Evolutionary conservation across 1,140 invertebrate genomes (phyloP).

Genomic region (Globodera ellingtonae): DNA sequence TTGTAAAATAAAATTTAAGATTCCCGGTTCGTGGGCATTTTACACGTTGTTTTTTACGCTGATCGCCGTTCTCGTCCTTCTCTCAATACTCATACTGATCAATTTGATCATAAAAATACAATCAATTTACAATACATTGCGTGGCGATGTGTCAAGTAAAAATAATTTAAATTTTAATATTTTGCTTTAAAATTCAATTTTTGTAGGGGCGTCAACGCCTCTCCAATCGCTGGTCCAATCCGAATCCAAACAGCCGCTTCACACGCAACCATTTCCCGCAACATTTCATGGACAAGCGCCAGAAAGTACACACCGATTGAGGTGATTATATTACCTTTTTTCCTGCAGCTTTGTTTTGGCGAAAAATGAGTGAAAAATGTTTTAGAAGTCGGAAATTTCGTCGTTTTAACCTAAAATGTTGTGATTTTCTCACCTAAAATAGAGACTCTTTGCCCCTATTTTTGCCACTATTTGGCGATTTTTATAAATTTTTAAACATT

Average conservation of each 20-base stretch:
- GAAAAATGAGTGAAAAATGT: too few relatives aligned
- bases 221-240: conserved; percentile 16
- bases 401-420: too few relatives aligned
- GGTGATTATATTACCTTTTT: neutral
- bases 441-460: neutral
- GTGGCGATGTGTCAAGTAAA: conserved; percentile 33
- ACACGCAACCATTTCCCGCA: neutral
- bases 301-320: neutral
- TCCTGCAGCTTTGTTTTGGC: too few relatives aligned
- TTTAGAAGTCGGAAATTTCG: too few relatives aligned
- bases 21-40: conserved; percentile 60
- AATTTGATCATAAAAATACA: conserved; percentile 56
- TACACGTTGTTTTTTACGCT: conserved; percentile 61
- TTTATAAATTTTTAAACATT: neutral
- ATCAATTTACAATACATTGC: conserved; percentile 49
- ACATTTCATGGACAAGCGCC: neutral
- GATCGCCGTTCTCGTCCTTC: conserved; percentile 56
- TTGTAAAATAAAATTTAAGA: conserved; percentile 36
- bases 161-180: conserved; percentile 7
- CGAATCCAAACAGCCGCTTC: conserved; percentile 20
- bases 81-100: conserved; percentile 58
- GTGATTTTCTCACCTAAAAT: neutral
- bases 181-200: neutral
- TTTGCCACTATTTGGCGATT: neutral
- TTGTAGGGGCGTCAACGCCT: conserved; percentile 22